Evolutionary conservation across 2,888 invertebrate species (phyloP).

Genomic region (Phalera bucephala): DNA sequence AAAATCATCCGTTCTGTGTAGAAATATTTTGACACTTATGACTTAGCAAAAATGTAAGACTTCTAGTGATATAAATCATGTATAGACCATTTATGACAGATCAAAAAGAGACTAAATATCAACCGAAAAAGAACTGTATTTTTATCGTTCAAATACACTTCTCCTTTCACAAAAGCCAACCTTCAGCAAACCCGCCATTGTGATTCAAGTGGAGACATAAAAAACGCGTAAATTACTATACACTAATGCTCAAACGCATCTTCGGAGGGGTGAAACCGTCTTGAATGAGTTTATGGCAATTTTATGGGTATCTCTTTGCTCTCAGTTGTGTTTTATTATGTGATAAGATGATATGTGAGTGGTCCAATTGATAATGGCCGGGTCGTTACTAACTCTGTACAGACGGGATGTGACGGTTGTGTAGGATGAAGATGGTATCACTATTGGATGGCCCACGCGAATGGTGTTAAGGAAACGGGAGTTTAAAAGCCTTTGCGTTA

Average conservation of each 20-base stretch:
- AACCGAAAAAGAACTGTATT: too few species aligned
- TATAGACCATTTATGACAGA: too few species aligned
- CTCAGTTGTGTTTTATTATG: slow-evolving; percentile 31
- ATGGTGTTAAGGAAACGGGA: background rate
- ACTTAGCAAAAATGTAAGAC: too few species aligned
- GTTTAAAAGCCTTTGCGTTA: too few species aligned
- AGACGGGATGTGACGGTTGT: background rate
- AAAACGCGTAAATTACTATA: slow-evolving; percentile 60
- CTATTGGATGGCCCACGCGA: slow-evolving; percentile 1
- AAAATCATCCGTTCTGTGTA: too few species aligned
- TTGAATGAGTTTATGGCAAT: slow-evolving; percentile 48
- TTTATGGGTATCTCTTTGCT: slow-evolving; percentile 44
- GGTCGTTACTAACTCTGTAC: slow-evolving; percentile 3
- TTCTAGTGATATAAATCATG: too few species aligned
- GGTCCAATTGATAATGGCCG: slow-evolving; percentile 13
- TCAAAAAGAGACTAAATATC: too few species aligned
- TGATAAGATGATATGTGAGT: slow-evolving; percentile 26
- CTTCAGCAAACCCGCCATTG: too few species aligned
- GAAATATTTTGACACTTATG: too few species aligned
- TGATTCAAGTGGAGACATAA: slow-evolving; percentile 65
- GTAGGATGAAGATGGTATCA: slow-evolving; percentile 4
- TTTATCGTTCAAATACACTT: too few species aligned
- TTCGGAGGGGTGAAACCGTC: slow-evolving; percentile 38
- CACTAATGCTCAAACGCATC: slow-evolving; percentile 54
- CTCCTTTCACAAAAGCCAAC: too few species aligned